Conservation (phyloP, 1,140 invertebrate species). For the Calycopis cecrops region DNA sequence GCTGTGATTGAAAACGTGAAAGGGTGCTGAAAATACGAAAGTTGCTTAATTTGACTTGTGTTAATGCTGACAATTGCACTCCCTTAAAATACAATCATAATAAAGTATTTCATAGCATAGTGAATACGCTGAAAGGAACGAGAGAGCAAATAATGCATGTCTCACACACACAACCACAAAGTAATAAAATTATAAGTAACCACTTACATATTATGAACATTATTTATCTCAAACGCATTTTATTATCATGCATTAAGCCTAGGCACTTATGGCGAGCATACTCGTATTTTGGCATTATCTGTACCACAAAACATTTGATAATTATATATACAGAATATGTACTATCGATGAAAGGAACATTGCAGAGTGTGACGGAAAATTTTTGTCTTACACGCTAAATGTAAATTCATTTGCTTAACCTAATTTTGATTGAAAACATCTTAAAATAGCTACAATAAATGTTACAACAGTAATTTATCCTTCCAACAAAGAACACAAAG, state of each 20-base stretch:
- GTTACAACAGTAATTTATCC: no score
- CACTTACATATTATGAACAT: no score
- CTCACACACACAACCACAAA: constrained; percentile 26
- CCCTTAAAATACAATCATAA: no score
- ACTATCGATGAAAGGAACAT: constrained; percentile 22
- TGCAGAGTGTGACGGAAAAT: constrained; percentile 17
- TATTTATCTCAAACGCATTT: no score
- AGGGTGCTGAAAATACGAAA: background rate
- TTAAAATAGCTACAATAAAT: no score
- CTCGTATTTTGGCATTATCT: constrained; percentile 39
- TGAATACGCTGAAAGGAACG: background rate
- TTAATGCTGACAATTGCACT: no score
- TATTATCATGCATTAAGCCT: constrained; percentile 32
- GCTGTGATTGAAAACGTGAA: constrained; percentile 6
- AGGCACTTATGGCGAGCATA: constrained; percentile 56
- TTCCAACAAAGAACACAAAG: no score
- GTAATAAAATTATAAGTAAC: constrained; percentile 5
- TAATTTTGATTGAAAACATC: constrained; percentile 7
- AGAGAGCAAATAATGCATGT: constrained; percentile 20
- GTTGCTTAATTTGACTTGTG: background rate
- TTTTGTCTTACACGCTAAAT: constrained; percentile 24
- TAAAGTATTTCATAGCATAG: no score
- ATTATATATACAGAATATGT: constrained; percentile 13
- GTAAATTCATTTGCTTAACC: constrained; percentile 40
- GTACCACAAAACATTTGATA: constrained; percentile 19